A percentile compares a stretch with the other conserved stretches of the same genome.
phyloP scores from a whole-genome alignment of 1,140 invertebrate species.

The Zaprionus vittiger region DNA sequence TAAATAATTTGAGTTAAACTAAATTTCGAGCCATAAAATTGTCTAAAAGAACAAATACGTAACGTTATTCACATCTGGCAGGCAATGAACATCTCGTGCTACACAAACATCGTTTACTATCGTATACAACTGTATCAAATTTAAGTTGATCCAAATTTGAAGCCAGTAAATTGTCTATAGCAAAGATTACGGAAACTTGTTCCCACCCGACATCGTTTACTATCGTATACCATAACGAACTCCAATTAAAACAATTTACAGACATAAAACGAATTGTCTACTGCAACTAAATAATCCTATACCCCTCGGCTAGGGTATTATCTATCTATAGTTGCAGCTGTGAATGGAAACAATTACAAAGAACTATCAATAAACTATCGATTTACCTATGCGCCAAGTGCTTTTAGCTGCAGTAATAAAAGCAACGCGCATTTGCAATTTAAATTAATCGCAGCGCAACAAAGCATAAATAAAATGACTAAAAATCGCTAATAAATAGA shows the following conservation, averaged over 20 bases:
- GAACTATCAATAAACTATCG: constrained; percentile 5
- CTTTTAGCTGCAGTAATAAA: constrained; percentile 20
- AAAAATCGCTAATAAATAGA: constrained; percentile 60
- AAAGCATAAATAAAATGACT: constrained; percentile 49
- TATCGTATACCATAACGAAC: background rate
- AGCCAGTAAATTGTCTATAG: background rate
- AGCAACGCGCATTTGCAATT: constrained; percentile 52
- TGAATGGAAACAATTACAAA: background rate
- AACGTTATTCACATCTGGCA: too few species aligned
- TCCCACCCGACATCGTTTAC: background rate
- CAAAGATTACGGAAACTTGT: background rate
- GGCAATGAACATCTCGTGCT: too few species aligned
- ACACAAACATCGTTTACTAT: background rate
- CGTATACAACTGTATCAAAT: background rate
- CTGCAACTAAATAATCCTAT: background rate
- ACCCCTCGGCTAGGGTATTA: background rate
- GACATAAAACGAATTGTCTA: background rate
- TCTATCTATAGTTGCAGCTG: background rate
- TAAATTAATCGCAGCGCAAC: constrained; percentile 60
- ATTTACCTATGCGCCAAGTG: constrained; percentile 3
- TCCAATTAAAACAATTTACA: background rate
- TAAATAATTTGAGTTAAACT: too few species aligned
- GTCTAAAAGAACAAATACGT: too few species aligned
- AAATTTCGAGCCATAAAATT: too few species aligned
- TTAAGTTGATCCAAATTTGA: background rate